Conservation (phyloP, 2,113 vertebrate genomes). For the Corvus hawaiiensis region DNA sequence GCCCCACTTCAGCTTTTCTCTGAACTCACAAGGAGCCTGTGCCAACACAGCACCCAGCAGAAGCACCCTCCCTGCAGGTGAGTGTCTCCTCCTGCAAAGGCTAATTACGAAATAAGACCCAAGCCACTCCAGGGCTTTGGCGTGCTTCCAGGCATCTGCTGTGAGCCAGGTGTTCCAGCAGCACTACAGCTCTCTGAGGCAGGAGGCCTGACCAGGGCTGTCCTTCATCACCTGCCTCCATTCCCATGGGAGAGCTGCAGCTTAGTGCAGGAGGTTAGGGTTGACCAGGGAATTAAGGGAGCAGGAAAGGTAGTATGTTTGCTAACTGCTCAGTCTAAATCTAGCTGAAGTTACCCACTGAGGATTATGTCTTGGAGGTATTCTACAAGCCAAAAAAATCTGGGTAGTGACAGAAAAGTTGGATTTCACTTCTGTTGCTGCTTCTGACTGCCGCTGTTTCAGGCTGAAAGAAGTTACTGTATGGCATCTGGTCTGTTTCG, state of each 20-base stretch:
- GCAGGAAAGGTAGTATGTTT: neutral
- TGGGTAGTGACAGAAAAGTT: neutral
- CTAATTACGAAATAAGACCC: neutral
- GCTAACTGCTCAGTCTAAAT: neutral
- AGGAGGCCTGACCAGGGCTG: neutral
- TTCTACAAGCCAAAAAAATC: neutral
- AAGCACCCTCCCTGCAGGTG: too few species aligned
- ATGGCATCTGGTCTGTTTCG: neutral
- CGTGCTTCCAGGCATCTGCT: fast-evolving
- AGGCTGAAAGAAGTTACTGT: neutral
- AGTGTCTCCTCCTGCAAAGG: neutral
- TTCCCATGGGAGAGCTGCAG: neutral
- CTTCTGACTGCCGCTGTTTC: neutral
- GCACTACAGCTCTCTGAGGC: neutral
- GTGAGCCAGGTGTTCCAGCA: neutral
- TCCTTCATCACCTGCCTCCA: neutral
- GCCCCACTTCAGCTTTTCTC: neutral
- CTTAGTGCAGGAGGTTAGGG: neutral
- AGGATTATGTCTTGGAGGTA: neutral
- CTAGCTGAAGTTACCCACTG: neutral
- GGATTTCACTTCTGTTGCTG: neutral
- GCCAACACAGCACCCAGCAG: neutral
- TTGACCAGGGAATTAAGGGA: neutral
- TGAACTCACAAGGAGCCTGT: fast-evolving
- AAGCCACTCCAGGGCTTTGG: neutral